Percentiles rank a stretch among this genome's conserved stretches.
phyloP scores from a whole-genome alignment of 2,888 invertebrate species.

The Polia nebulosa region DNA sequence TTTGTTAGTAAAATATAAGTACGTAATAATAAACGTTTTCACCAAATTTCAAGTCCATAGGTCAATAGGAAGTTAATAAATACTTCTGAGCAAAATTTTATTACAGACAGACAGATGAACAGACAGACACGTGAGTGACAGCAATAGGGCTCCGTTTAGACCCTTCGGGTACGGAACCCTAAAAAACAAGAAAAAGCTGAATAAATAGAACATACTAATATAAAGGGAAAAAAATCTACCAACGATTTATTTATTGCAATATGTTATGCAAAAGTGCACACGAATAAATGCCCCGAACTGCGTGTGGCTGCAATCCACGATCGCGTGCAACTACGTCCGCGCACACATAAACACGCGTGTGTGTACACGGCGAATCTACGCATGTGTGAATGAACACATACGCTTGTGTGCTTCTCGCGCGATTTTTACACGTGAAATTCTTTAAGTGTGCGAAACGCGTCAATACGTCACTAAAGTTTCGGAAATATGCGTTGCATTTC shows the following conservation, averaged over 20 bases:
- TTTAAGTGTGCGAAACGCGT: conserved; percentile 58
- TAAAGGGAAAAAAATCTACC: conserved; percentile 4
- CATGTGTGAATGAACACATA: conserved; percentile 52
- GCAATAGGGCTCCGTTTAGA: too few species aligned
- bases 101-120: too few species aligned
- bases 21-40: too few species aligned
- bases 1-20: too few species aligned
- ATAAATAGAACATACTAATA: background rate
- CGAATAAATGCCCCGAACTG: conserved; percentile 80
- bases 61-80: too few species aligned
- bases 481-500: conserved; percentile 39
- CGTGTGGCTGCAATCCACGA: conserved; percentile 79
- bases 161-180: too few species aligned
- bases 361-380: conserved; percentile 44
- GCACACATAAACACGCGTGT: conserved; percentile 69
- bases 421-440: conserved; percentile 66
- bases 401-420: conserved; percentile 61
- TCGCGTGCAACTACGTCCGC: conserved; percentile 80
- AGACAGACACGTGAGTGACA: too few species aligned
- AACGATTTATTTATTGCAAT: conserved; percentile 13
- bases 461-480: conserved; percentile 53
- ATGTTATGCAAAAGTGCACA: conserved; percentile 64
- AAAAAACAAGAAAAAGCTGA: conserved; percentile 8
- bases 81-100: too few species aligned
- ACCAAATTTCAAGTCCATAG: too few species aligned